Evolutionary conservation across 1,140 invertebrate species (phyloP).

Genomic region (Chlorops oryzae): DNA sequence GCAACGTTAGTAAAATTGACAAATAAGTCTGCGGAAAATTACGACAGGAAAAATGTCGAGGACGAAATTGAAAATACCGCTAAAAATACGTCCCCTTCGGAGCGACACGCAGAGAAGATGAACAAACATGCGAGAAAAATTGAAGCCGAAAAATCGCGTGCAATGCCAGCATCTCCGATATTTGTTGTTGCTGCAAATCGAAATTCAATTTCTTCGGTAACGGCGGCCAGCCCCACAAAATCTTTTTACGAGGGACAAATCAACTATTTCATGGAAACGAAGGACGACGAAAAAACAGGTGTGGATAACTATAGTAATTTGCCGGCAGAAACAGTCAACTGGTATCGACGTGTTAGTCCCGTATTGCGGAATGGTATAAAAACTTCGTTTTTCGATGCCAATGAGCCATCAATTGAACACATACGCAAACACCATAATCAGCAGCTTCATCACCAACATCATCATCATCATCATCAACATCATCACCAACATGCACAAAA

Average conservation of each 20-base stretch:
- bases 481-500: conserved; percentile 7
- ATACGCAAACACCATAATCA: conserved; percentile 18
- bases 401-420: not conserved
- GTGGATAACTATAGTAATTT: too few relatives aligned
- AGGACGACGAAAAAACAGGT: conserved; percentile 11
- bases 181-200: conserved; percentile 7
- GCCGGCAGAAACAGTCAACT: conserved; percentile 35
- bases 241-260: conserved; percentile 41
- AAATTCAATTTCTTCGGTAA: not conserved
- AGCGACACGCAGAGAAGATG: not conserved
- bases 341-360: conserved; percentile 38
- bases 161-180: conserved; percentile 11
- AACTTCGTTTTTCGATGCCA: not conserved
- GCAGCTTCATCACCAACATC: conserved; percentile 13
- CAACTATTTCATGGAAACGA: conserved; percentile 32
- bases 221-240: not conserved
- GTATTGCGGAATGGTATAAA: conserved; percentile 35
- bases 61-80: too few relatives aligned
- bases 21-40: not conserved
- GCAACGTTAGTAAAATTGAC: not conserved
- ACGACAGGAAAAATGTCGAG: not conserved
- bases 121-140: conserved; percentile 12
- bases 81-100: too few relatives aligned
- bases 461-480: conserved; percentile 12
- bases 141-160: conserved; percentile 8